Evolutionary conservation across 2,113 vertebrate genomes (phyloP).

Genomic region (Lagopus muta): DNA sequence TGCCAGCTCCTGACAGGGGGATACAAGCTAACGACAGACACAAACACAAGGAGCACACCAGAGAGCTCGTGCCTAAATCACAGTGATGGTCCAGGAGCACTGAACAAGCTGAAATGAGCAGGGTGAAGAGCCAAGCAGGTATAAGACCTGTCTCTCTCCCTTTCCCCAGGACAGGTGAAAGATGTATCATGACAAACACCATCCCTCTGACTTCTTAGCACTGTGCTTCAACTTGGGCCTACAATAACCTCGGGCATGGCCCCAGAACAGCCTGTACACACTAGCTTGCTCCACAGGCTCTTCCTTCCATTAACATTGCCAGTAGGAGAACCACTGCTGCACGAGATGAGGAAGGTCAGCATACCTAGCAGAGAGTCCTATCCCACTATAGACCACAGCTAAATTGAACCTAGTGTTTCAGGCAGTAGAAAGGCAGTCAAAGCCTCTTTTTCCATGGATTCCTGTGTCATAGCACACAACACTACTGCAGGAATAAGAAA

Average conservation of each 20-base stretch:
- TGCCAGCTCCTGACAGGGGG: constrained; percentile 23
- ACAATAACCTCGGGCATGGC: background rate
- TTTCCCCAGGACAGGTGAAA: background rate
- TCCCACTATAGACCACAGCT: background rate
- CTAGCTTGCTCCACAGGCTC: background rate
- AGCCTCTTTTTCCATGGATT: background rate
- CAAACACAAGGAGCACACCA: background rate
- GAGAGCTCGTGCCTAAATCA: background rate
- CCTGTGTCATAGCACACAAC: background rate
- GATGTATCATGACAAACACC: background rate
- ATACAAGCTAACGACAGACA: background rate
- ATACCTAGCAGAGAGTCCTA: background rate
- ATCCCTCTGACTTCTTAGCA: background rate
- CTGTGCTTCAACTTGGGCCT: background rate
- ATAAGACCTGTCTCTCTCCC: background rate
- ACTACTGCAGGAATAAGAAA: background rate
- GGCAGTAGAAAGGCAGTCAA: background rate
- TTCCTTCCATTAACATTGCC: background rate
- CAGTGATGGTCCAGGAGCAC: background rate
- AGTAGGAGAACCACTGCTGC: background rate
- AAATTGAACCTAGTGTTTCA: background rate
- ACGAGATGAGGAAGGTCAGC: background rate
- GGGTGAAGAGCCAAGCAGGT: background rate
- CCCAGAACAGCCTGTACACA: background rate
- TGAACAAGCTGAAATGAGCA: background rate